Base-by-base conservation (phyloP, 2,113 vertebrate species). In the Eclectus roratus region DNA sequence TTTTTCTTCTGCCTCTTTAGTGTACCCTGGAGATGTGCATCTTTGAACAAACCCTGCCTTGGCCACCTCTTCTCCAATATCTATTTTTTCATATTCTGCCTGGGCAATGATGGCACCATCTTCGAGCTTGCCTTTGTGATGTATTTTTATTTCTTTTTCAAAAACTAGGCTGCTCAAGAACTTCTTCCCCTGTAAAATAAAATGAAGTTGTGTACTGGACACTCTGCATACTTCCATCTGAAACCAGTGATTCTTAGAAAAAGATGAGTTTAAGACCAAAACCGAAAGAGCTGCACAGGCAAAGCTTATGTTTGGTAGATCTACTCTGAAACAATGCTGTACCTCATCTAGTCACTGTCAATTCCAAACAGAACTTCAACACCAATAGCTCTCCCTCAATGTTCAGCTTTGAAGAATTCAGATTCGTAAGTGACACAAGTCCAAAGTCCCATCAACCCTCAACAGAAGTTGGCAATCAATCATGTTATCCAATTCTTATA, bases 21-120 rank as follows among this genome's bases (percentile, higher is more conserved):
- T 19, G 28, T 68, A 92, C 55, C 83, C 81, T 47, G 79, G 27
- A n/a, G 85, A 91, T 28, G 60, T 68, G 68, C 39, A 95, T 68
- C 96, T 96, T 95, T 97, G 97, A 82, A 97, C 98, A 97, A 98
- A 98, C 78, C 98, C 98, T 85, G 98, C 98, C 70, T 97, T 98
- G 77, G 93, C 95, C 47, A 99, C 95, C 82, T 98, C 98, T 94
- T 98, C 98, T 49, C 98, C 98, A 89, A 98, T 97, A 93, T 98
- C 97, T 72, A 96, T 80, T 55, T 86, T 93, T 65, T 97, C 97
- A 90, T 97, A 98, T 55, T 98, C 96, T 29, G 97, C 98, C 55
- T 98, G 96, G 56, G 97, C 98, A 92, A 98, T 78, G 88, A 98
- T 44, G 21, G 97, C 98, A 60, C 98, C 98, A 93, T 98, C 98